A percentile compares a stretch with the other conserved stretches of the same genome.
phyloP scores from a whole-genome alignment of 1,140 invertebrate genomes.

The Hestina assimilis region DNA sequence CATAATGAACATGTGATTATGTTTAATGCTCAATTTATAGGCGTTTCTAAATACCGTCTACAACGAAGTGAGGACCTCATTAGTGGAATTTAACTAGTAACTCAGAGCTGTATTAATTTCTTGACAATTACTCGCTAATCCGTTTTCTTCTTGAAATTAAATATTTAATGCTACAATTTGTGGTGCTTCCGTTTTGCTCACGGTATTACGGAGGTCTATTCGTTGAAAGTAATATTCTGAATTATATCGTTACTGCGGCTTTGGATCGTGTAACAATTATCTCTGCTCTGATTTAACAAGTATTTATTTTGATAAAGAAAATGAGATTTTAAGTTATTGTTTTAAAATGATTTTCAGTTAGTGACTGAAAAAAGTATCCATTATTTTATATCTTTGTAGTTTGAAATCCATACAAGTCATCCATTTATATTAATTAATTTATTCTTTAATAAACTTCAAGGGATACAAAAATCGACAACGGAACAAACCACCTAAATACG shows the following conservation, averaged over 20 bases:
- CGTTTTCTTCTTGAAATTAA: constrained; percentile 68
- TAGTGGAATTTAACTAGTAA: constrained; percentile 20
- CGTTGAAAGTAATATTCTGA: constrained; percentile 66
- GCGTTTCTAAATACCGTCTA: constrained; percentile 39
- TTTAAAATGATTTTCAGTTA: not conserved
- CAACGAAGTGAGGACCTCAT: constrained; percentile 19
- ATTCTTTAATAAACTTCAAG: too few species aligned
- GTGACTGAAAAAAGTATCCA: too few species aligned
- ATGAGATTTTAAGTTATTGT: constrained; percentile 8
- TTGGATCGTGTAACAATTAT: constrained; percentile 73
- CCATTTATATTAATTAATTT: too few species aligned
- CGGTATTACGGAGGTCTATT: constrained; percentile 61
- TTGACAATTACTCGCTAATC: constrained; percentile 60
- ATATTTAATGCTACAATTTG: constrained; percentile 71
- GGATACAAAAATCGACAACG: too few species aligned
- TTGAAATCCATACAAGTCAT: too few species aligned
- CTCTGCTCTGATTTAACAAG: constrained; percentile 67
- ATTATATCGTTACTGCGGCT: constrained; percentile 71
- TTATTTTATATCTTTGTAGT: too few species aligned
- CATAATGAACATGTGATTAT: constrained; percentile 58
- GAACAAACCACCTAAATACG: too few species aligned
- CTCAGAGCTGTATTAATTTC: constrained; percentile 46
- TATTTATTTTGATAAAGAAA: constrained; percentile 36
- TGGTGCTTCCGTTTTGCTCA: constrained; percentile 60
- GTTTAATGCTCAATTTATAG: constrained; percentile 44